Percentiles rank a stretch among this genome's conserved stretches.
Conservation (phyloP, 2,797 vertebrate genomes). For the Artibeus lituratus region DNA sequence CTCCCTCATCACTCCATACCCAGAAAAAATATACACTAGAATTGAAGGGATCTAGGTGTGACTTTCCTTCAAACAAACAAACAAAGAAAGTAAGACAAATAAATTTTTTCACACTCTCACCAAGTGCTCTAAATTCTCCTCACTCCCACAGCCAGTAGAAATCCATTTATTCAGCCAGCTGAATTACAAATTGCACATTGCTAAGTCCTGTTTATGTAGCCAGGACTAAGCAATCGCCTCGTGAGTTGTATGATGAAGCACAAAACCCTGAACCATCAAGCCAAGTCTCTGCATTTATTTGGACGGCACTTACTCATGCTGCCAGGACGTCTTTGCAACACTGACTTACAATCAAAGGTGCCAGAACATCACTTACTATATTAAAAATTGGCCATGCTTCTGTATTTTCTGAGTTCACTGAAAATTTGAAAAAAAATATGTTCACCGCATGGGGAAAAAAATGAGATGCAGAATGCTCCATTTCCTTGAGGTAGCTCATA, state of each 20-base stretch:
- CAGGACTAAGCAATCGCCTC: conserved; percentile 66
- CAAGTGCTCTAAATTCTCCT: neutral
- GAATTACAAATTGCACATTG: conserved; percentile 66
- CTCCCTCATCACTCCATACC: neutral
- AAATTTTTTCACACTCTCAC: neutral
- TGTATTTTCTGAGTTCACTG: conserved; percentile 15
- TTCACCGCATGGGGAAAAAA: neutral
- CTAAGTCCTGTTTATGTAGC: conserved; percentile 50
- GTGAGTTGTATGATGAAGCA: conserved; percentile 47
- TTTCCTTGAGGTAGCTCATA: neutral
- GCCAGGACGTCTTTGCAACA: neutral
- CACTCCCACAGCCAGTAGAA: neutral
- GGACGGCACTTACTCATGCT: conserved; percentile 40
- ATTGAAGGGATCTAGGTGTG: neutral
- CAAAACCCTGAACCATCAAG: neutral
- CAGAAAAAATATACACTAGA: neutral
- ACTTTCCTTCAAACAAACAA: neutral
- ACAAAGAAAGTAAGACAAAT: neutral
- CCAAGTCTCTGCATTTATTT: conserved; percentile 35
- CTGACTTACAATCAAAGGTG: conserved; percentile 25
- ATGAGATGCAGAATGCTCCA: neutral
- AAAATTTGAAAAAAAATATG: conserved; percentile 21
- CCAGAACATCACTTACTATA: conserved; percentile 24
- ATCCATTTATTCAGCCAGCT: conserved; percentile 58
- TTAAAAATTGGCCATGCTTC: neutral